Evolutionary conservation across 2,888 invertebrate genomes (phyloP), one percentile per base, ranked within the genome.

Genomic region (Caenorhabditis auriculariae): DNA sequence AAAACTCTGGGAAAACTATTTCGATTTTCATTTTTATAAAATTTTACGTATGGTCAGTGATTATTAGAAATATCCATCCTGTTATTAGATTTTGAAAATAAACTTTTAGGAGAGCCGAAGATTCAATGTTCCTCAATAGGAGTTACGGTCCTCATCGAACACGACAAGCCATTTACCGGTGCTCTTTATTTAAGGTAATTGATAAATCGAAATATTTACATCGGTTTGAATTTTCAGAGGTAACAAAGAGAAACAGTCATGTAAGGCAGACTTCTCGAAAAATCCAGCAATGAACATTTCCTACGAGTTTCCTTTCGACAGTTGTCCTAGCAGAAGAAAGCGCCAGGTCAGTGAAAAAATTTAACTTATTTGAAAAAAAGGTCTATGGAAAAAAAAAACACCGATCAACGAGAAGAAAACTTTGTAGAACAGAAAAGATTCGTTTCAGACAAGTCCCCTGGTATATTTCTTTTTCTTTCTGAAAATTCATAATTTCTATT

Each of bases 131-230:
- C 62, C n/a, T 51, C 54, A 6, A 48, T 43, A 7, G 62, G 62
- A 42, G 58, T 62, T 15, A 62, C 57, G 1, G 21, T 62, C 1
- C 37, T 44, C 28, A 50, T 62, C 15, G 47, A 51, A 15, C 26
- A 43, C 2, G 62, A 62, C 17, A 32, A 23, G n/a, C 57, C 57
- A 9, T 62, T 62, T 29, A 62, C 54, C 47, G 62, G 62, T 19
- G 62, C 62, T 1, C 43, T 62, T 23, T 62, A 54, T 26, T 5
- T 62, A 35, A 46, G 24, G 44, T 44, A 32, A 32, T 32, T 32
- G 9, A 32, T 32, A 32, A 9, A 32, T 9, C 9, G n/a, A 32
- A 12, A 32, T 9, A 32, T n/a, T 32, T 32, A 12, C 35, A 32
- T 9, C 9, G 35, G 9, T 32, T 12, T 32, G 9, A 12, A 9